These are phyloP conservation scores for Argyra leucocephala DNA, from an alignment of 2,888 invertebrate species.

Conservation along the genomic window DNA sequence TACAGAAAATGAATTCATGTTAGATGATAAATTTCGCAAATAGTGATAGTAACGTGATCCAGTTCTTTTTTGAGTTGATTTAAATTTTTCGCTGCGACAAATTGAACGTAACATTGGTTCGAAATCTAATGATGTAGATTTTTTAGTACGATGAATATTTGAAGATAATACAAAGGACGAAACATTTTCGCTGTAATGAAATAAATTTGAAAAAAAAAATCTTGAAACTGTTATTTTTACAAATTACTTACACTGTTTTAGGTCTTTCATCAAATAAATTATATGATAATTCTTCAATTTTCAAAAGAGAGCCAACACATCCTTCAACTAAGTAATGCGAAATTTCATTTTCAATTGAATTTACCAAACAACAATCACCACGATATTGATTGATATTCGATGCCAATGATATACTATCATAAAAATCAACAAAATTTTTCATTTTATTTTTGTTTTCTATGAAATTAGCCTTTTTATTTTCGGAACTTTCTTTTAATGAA, in stretches of 20 bases:
- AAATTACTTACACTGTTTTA: constrained; percentile 19
- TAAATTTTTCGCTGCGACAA: constrained; percentile 56
- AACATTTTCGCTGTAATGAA: not conserved
- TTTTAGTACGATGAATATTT: constrained; percentile 47
- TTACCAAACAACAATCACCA: constrained; percentile 31
- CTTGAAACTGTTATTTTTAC: not conserved
- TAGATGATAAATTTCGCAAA: constrained; percentile 48
- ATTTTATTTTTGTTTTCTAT: constrained; percentile 35
- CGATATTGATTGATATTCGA: constrained; percentile 25
- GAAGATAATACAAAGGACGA: constrained; percentile 37
- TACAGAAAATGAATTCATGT: constrained; percentile 47
- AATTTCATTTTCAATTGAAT: constrained; percentile 33
- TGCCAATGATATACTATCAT: constrained; percentile 37
- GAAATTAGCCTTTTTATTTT: constrained; percentile 25
- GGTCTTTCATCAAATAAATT: constrained; percentile 35
- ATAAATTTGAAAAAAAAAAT: not conserved
- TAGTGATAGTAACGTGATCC: constrained; percentile 74
- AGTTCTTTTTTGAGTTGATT: constrained; percentile 51
- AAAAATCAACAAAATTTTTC: constrained; percentile 44
- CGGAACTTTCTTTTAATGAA: not conserved
- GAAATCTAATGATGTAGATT: constrained; percentile 56
- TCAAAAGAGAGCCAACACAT: constrained; percentile 33
- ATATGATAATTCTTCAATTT: constrained; percentile 33
- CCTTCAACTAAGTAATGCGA: constrained; percentile 35
- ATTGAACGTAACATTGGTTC: constrained; percentile 59